Percentiles rank a stretch among this genome's conserved stretches.
These are phyloP conservation scores for Achlya flavicornis DNA, from an alignment of 2,888 invertebrate species.

Conservation along the genomic window DNA sequence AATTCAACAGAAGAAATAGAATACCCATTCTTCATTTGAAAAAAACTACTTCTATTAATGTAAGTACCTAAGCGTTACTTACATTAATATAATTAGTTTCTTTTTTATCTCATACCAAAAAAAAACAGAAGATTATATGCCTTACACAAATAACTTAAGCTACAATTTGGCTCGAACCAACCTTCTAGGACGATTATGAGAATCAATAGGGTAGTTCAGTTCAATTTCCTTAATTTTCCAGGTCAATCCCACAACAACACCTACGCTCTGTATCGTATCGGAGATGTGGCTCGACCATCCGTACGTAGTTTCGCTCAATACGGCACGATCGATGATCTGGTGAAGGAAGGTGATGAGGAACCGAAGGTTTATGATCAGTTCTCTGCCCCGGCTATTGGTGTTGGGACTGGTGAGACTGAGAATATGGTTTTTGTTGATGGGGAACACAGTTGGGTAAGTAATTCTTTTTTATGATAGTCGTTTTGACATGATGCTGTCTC, in stretches of 20 bases:
- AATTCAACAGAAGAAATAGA: no score
- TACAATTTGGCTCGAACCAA: no score
- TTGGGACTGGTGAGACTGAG: slow-evolving; percentile 89
- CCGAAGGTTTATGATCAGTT: slow-evolving; percentile 92
- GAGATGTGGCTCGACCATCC: slow-evolving; percentile 88
- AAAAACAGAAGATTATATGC: no score
- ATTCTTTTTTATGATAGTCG: neutral
- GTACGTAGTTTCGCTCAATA: slow-evolving; percentile 93
- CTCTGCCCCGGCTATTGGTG: slow-evolving; percentile 88
- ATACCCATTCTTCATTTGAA: no score
- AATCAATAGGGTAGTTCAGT: no score
- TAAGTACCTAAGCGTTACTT: no score
- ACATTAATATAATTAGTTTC: no score
- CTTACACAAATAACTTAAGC: no score
- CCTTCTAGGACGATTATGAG: no score
- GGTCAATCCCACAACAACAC: slow-evolving; percentile 94
- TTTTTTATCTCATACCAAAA: no score
- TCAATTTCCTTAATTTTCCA: slow-evolving; percentile 58
- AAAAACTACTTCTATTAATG: no score
- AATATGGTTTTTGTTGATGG: slow-evolving; percentile 95
- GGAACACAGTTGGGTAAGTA: slow-evolving; percentile 89
- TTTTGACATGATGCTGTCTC: no score
- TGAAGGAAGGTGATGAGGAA: slow-evolving; percentile 86
- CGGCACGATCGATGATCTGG: slow-evolving; percentile 90
- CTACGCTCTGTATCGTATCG: slow-evolving; percentile 91